Conservation (phyloP, 2,113 vertebrate genomes). For the Rhineura floridana region DNA sequence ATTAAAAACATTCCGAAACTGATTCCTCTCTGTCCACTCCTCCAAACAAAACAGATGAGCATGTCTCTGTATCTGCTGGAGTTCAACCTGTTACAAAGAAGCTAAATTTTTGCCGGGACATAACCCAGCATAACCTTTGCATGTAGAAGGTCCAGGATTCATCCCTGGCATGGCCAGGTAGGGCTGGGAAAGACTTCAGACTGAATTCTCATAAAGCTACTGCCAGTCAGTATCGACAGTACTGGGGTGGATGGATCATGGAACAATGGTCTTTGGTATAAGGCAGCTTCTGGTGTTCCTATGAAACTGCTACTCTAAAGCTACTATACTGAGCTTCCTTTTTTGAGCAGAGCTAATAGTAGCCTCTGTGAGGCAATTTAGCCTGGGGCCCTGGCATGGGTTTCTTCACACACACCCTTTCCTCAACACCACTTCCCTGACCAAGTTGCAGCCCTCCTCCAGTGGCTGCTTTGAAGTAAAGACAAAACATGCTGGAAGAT, state of each 20-base stretch:
- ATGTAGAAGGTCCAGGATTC: neutral
- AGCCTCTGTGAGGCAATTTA: neutral
- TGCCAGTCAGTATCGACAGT: neutral
- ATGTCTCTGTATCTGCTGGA: neutral
- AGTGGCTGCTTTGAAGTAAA: neutral
- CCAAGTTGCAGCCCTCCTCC: neutral
- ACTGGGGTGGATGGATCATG: neutral
- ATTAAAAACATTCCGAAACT: neutral
- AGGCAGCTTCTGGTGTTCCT: neutral
- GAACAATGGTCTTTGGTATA: too few species aligned
- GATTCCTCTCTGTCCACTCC: neutral
- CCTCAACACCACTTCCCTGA: neutral
- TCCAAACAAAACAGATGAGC: neutral
- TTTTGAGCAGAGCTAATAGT: neutral
- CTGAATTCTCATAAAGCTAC: neutral
- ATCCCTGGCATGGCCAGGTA: neutral
- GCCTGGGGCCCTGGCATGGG: neutral
- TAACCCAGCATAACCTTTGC: neutral
- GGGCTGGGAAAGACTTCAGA: neutral
- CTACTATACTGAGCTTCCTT: too few species aligned
- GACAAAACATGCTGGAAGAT: neutral
- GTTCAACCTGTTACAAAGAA: neutral
- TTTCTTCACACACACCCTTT: neutral
- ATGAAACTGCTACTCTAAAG: neutral
- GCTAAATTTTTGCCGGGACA: constrained; percentile 8